Percentiles rank a stretch among this genome's conserved stretches.
Conservation (phyloP, 2,888 invertebrate species). For the Chalcis sispes region DNA sequence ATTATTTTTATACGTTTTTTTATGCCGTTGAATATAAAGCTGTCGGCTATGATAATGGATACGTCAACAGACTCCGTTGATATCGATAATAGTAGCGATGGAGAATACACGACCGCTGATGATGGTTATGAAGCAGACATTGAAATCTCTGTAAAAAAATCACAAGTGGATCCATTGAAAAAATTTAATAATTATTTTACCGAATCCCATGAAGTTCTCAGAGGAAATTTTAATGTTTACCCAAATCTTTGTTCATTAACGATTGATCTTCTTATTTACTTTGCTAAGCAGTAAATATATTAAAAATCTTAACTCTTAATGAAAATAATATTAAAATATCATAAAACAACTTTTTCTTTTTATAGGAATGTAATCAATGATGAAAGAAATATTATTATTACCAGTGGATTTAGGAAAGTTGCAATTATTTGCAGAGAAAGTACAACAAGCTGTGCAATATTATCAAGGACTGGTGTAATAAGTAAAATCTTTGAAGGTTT, state of each 20-base stretch:
- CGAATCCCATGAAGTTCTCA: slow-evolving; percentile 67
- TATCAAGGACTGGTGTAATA: slow-evolving; percentile 74
- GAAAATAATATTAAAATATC: not conserved
- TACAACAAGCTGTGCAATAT: slow-evolving; percentile 74
- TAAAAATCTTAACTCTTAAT: slow-evolving; percentile 11
- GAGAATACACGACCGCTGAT: slow-evolving; percentile 77
- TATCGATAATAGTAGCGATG: slow-evolving; percentile 67
- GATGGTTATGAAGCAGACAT: slow-evolving; percentile 83
- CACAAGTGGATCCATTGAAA: slow-evolving; percentile 61
- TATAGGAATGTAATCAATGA: slow-evolving; percentile 69
- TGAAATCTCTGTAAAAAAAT: slow-evolving; percentile 76
- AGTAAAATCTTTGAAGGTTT: slow-evolving; percentile 74
- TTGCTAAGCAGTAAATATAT: slow-evolving; percentile 78
- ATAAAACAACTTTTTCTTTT: slow-evolving; percentile 1
- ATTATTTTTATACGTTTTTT: slow-evolving; percentile 26
- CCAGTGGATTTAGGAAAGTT: slow-evolving; percentile 71
- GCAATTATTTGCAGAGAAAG: slow-evolving; percentile 75
- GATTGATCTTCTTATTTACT: slow-evolving; percentile 79
- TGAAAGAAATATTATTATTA: slow-evolving; percentile 68
- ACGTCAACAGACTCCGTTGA: slow-evolving; percentile 69
- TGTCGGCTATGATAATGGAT: slow-evolving; percentile 71
- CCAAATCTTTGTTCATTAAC: slow-evolving; percentile 80
- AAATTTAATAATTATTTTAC: slow-evolving; percentile 55
- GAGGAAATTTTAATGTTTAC: slow-evolving; percentile 77
- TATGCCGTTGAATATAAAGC: too few relatives aligned